Evolutionary conservation across 2,888 invertebrate species (phyloP), one percentile per base, ranked within the genome.

Genomic region (Augochlorella aurata): DNA sequence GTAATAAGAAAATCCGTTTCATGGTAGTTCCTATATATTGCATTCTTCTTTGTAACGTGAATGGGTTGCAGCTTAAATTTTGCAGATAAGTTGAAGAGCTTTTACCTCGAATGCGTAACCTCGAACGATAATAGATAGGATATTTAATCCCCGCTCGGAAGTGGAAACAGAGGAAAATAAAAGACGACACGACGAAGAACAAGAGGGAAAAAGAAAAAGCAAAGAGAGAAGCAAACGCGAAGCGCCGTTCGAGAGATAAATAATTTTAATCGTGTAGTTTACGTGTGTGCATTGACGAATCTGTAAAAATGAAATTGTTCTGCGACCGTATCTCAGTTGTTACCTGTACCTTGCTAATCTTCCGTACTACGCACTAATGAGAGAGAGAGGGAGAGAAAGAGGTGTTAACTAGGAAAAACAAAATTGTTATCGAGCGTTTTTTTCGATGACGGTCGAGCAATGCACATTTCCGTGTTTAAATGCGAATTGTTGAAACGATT

Each of bases 41-140:
- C 83, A 82, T 83, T 83, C 82, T 83, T 82, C 83, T 83, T 83
- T 82, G 82, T 82, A 72, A 82, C 72, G 82, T 78, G 81, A 73
- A 74, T 83, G 77, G 67, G 81, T 82, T 82, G 77, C 83, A 74
- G 82, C 73, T 82, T 69, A 68, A 77, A 82, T 76, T 77, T 74
- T 45, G 67, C 63, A 63, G 66, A 77, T 81, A 29, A 81, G 47
- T 74, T 72, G 52, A 66, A 61, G 16, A 69, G 49, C 72, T 52
- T 67, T 66, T 70, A 71, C 65, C 49, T 69, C 29, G 54, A 38
- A 69, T 61, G 49, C 58, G 54, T 38, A 69, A 58, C 29, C 21
- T 24, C 14, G 10, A 12, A 58, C 21, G 21, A 58, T 7, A 14
- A 58, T 58, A 24, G 14, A 16, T 58, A 58, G 14, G 1, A 58